Percentiles rank a stretch among this genome's conserved stretches.
These are phyloP conservation scores for Albula goreensis DNA, from an alignment of 2,113 vertebrate genomes.

Conservation along the genomic window DNA sequence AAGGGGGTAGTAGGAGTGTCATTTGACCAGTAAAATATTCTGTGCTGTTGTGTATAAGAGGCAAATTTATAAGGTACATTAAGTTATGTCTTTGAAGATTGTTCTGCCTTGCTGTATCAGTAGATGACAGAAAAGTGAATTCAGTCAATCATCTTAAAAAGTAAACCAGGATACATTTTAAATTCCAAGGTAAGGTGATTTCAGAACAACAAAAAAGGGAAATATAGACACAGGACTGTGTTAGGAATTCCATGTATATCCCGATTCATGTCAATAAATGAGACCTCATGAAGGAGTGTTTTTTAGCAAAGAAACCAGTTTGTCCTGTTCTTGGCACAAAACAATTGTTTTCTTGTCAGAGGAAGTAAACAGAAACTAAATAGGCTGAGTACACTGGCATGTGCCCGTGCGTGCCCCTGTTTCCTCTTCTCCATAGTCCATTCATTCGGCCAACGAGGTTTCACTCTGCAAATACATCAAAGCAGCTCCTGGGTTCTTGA, in stretches of 20 bases:
- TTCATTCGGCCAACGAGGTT: slow-evolving; percentile 61
- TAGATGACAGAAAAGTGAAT: background rate
- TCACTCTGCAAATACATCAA: slow-evolving; percentile 16
- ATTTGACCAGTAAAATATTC: background rate
- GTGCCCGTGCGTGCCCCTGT: slow-evolving; percentile 59
- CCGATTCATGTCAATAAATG: slow-evolving; percentile 17
- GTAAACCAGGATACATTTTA: background rate
- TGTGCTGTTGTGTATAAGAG: background rate
- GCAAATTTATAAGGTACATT: background rate
- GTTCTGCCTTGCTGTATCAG: background rate
- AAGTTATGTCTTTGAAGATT: background rate
- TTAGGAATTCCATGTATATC: slow-evolving; percentile 2
- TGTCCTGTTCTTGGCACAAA: slow-evolving; percentile 63
- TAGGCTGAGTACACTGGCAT: slow-evolving; percentile 62
- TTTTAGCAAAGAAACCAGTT: slow-evolving; percentile 47
- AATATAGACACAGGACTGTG: background rate
- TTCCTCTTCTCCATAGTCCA: slow-evolving; percentile 53
- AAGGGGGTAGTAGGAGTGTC: background rate
- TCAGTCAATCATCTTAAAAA: background rate
- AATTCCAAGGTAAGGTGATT: background rate
- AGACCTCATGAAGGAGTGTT: slow-evolving; percentile 35
- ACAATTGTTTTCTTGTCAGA: slow-evolving; percentile 66
- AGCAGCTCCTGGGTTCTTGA: slow-evolving; percentile 51
- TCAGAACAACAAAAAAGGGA: background rate
- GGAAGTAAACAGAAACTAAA: slow-evolving; percentile 63